A percentile compares a stretch with the other conserved stretches of the same genome.
These are phyloP conservation scores for Paramisgurnus dabryanus DNA, from an alignment of 2,113 vertebrate species.

Conservation along the genomic window DNA sequence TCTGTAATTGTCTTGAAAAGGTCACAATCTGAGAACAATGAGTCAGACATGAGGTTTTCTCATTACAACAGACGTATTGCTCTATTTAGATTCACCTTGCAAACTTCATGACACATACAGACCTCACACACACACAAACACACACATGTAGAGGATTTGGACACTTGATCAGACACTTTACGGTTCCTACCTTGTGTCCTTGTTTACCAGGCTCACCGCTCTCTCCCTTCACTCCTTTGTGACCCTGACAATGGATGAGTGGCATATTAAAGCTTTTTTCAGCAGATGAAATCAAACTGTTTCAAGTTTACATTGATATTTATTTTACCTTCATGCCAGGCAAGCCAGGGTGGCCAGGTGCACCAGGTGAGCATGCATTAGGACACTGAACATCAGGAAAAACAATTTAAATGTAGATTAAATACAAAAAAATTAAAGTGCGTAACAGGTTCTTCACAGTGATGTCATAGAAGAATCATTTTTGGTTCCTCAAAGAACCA, in stretches of 20 bases:
- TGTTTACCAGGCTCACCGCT: slow-evolving; percentile 94
- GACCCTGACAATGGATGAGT: slow-evolving; percentile 78
- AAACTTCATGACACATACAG: background rate
- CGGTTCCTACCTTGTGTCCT: slow-evolving; percentile 90
- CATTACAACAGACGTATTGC: slow-evolving; percentile 15
- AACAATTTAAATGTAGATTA: background rate
- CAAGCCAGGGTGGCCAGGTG: slow-evolving; percentile 87
- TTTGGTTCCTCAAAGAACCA: too few relatives aligned
- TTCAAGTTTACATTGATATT: background rate
- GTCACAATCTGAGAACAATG: background rate
- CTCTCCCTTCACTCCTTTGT: slow-evolving; percentile 94
- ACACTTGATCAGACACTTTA: background rate
- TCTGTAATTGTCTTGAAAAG: slow-evolving; percentile 5
- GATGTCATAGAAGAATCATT: too few relatives aligned
- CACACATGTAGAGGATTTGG: background rate
- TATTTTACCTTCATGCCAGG: slow-evolving; percentile 92
- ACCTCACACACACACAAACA: slow-evolving; percentile 9
- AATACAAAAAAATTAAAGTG: too few relatives aligned
- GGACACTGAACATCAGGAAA: slow-evolving; percentile 82
- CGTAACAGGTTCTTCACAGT: too few relatives aligned
- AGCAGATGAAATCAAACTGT: background rate
- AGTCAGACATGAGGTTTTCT: background rate
- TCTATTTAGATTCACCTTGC: background rate
- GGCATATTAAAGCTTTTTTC: background rate
- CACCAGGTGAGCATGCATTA: slow-evolving; percentile 85